Conservation (phyloP, 2,888 invertebrate genomes). For the Caradrina clavipalpis region DNA sequence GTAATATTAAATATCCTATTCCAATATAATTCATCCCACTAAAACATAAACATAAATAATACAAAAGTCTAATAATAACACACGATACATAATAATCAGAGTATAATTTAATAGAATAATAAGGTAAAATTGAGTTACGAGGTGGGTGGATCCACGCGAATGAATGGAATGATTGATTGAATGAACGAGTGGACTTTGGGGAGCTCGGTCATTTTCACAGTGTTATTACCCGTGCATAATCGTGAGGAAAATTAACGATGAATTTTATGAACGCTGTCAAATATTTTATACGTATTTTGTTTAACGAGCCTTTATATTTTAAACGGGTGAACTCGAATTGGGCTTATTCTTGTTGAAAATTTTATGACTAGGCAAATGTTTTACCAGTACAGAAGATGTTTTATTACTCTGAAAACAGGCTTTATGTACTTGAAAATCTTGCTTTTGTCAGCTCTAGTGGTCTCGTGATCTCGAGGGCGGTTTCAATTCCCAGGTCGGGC, state of each 20-base stretch:
- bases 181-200: constrained; percentile 62
- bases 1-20: too few species aligned
- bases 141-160: constrained; percentile 55
- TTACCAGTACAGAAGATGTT: background rate
- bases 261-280: constrained; percentile 56
- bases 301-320: constrained; percentile 37
- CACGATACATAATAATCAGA: constrained; percentile 12
- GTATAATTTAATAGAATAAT: constrained; percentile 40
- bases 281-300: constrained; percentile 46
- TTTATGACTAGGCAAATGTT: constrained; percentile 1
- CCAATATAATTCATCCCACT: background rate
- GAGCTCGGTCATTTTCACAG: constrained; percentile 52
- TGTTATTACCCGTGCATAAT: constrained; percentile 59
- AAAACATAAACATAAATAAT: constrained; percentile 1
- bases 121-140: constrained; percentile 53
- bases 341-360: constrained; percentile 26
- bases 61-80: background rate
- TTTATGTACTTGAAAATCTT: background rate
- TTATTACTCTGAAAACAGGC: background rate
- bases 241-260: constrained; percentile 52
- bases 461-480: too few species aligned
- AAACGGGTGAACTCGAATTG: constrained; percentile 29
- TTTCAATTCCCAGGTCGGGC: too few species aligned
- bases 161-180: constrained; percentile 70
- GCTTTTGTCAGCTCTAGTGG: background rate